Percentiles rank a stretch among this genome's conserved stretches.
Conservation (phyloP, 2,888 invertebrate genomes). For the Leptura quadrifasciata region DNA sequence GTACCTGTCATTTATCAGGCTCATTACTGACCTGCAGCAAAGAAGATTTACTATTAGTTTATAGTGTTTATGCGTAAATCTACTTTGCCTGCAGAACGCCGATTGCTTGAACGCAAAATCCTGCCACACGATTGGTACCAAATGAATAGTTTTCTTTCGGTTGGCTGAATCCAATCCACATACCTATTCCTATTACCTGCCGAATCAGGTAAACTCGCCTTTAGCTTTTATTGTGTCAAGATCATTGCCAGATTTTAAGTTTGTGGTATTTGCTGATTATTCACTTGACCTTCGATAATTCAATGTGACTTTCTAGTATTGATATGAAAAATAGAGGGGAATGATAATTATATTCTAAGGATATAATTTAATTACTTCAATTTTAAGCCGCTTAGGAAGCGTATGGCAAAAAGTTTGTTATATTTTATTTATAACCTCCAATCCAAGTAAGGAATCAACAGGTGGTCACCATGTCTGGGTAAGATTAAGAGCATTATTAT, state of each 20-base stretch:
- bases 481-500: slow-evolving; percentile 7
- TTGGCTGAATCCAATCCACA: too few species aligned
- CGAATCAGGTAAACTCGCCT: too few species aligned
- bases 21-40: too few species aligned
- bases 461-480: slow-evolving; percentile 54
- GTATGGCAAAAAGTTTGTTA: slow-evolving; percentile 19
- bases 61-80: too few species aligned
- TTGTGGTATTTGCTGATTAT: slow-evolving; percentile 9
- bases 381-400: slow-evolving; percentile 20
- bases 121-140: too few species aligned
- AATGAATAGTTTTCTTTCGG: too few species aligned
- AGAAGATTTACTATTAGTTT: too few species aligned
- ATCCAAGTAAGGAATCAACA: slow-evolving; percentile 50
- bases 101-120: too few species aligned
- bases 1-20: too few species aligned
- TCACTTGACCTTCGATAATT: slow-evolving; percentile 58
- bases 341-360: slow-evolving; percentile 47
- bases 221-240: too few species aligned
- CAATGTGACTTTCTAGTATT: slow-evolving; percentile 63
- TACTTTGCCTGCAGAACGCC: too few species aligned
- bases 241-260: not conserved
- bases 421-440: slow-evolving; percentile 37
- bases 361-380: slow-evolving; percentile 43
- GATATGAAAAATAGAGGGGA: slow-evolving; percentile 54
- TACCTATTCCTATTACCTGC: too few species aligned